Conservation (phyloP, 2,113 vertebrate genomes). For the Xenopus laevis region DNA sequence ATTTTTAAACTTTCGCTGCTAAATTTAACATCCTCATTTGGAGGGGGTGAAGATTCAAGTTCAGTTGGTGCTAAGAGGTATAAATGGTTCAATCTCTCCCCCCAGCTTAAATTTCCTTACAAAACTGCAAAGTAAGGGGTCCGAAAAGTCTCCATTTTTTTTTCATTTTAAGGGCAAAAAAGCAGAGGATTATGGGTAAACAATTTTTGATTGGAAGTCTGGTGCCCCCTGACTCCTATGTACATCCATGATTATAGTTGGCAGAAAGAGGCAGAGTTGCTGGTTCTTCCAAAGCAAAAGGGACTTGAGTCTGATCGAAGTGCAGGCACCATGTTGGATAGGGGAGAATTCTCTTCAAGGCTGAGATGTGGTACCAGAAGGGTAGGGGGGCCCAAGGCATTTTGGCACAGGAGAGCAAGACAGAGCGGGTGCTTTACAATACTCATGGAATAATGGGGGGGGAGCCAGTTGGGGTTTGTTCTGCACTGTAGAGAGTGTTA, state of each 20-base stretch:
- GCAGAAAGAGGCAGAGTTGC: neutral
- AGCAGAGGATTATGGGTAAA: too few relatives aligned
- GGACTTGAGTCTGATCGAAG: neutral
- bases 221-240: neutral
- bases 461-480: constrained; percentile 14
- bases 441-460: neutral
- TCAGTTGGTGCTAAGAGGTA: too few relatives aligned
- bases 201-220: neutral
- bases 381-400: constrained; percentile 26
- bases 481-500: constrained; percentile 17
- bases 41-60: too few relatives aligned
- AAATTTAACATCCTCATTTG: too few relatives aligned
- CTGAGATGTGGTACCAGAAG: constrained; percentile 22
- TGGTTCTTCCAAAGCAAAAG: constrained; percentile 1
- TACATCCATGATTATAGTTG: constrained; percentile 19
- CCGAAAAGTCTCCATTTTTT: too few relatives aligned
- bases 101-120: too few relatives aligned
- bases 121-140: too few relatives aligned
- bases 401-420: constrained; percentile 29
- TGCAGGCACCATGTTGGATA: constrained; percentile 27
- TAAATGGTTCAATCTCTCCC: too few relatives aligned
- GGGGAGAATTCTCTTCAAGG: constrained; percentile 40
- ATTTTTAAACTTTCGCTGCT: too few relatives aligned
- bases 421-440: constrained; percentile 19
- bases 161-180: too few relatives aligned